Evolutionary conservation across 2,888 invertebrate genomes (phyloP).

Genomic region (Aquatica leii): DNA sequence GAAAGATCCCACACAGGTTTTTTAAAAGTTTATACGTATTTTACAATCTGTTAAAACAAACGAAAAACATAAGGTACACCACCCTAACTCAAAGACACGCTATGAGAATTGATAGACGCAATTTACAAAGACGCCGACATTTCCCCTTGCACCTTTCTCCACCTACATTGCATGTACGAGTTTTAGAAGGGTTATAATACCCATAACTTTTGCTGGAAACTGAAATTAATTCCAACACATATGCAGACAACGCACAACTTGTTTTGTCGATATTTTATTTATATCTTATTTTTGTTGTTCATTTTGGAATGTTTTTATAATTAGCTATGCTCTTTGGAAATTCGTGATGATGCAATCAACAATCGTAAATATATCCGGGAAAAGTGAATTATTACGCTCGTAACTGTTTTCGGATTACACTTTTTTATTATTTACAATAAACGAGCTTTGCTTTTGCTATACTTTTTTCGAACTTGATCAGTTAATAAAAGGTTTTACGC

Average conservation of each 20-base stretch:
- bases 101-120: too few species aligned
- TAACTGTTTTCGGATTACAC: background rate
- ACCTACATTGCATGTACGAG: too few species aligned
- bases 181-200: conserved; percentile 8
- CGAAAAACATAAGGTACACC: too few species aligned
- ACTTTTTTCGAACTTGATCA: background rate
- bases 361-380: background rate
- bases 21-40: too few species aligned
- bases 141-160: too few species aligned
- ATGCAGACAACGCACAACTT: conserved; percentile 9
- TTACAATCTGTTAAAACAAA: too few species aligned
- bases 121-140: too few species aligned
- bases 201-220: conserved; percentile 10
- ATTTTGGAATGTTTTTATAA: background rate
- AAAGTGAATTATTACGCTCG: background rate
- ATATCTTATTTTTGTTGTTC: background rate
- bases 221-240: conserved; percentile 8
- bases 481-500: background rate
- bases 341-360: background rate
- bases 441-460: background rate
- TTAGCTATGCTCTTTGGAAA: background rate
- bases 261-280: conserved; percentile 5
- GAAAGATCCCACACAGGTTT: too few species aligned
- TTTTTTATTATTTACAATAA: background rate
- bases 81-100: too few species aligned